Evolutionary conservation across 2,888 invertebrate genomes (phyloP).

Genomic region (Ennomos quercinarius): DNA sequence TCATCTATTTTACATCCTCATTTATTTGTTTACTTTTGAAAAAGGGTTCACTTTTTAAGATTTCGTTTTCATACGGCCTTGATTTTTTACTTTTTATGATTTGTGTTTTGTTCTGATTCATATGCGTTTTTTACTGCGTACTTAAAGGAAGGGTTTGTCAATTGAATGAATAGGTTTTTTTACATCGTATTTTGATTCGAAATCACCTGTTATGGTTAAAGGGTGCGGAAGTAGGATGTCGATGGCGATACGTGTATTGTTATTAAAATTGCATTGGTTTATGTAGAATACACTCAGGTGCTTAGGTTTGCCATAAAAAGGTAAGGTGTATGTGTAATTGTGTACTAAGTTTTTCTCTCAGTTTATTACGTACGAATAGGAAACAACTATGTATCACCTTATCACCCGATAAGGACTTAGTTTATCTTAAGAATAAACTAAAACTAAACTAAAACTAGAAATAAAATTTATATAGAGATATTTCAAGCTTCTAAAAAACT

Average conservation of each 20-base stretch:
- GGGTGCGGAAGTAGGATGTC: slow-evolving; percentile 74
- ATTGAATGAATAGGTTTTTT: slow-evolving; percentile 60
- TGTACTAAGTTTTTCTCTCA: too few species aligned
- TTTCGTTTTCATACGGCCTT: slow-evolving; percentile 63
- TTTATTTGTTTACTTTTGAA: slow-evolving; percentile 30
- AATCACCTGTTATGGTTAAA: slow-evolving; percentile 66
- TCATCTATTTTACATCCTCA: slow-evolving; percentile 33
- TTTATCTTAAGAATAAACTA: too few species aligned
- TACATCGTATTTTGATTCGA: slow-evolving; percentile 47
- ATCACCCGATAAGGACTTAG: too few species aligned
- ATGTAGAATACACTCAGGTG: slow-evolving; percentile 32
- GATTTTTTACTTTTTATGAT: slow-evolving; percentile 40
- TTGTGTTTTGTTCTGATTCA: slow-evolving; percentile 37
- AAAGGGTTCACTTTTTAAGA: slow-evolving; percentile 46
- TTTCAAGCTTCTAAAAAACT: too few species aligned
- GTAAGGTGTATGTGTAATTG: not conserved
- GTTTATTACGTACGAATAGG: too few species aligned
- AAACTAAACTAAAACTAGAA: too few species aligned
- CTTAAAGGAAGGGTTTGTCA: slow-evolving; percentile 65
- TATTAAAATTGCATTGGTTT: slow-evolving; percentile 39
- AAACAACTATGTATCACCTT: too few species aligned
- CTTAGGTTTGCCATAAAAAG: not conserved
- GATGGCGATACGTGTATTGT: slow-evolving; percentile 56
- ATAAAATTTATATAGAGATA: too few species aligned
- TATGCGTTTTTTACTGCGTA: slow-evolving; percentile 49